Percentiles rank a stretch among this genome's conserved stretches.
Evolutionary conservation across 2,888 invertebrate species (phyloP).

Genomic region (Oscheius myriophilus): DNA sequence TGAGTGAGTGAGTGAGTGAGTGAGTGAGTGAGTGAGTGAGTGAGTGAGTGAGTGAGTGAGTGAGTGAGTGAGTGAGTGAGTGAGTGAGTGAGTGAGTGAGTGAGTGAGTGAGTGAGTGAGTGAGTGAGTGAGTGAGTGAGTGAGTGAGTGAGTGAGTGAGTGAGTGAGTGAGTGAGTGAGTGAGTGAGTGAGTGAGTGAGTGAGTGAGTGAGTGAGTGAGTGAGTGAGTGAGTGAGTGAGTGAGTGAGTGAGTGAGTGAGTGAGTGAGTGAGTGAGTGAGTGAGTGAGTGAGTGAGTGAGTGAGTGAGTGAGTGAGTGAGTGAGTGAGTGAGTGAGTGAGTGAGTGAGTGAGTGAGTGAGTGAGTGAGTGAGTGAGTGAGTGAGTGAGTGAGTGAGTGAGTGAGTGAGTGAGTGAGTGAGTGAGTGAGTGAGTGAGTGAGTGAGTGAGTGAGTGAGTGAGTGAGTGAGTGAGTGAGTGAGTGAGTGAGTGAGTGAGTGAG

Average conservation of each 20-base stretch:
- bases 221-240: not conserved
- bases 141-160: not conserved
- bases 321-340: not conserved
- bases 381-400: not conserved
- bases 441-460: not conserved
- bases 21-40: not conserved
- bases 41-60: not conserved
- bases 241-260: not conserved
- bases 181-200: not conserved
- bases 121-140: not conserved
- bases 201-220: not conserved
- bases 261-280: not conserved
- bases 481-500: not conserved
- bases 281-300: not conserved
- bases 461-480: not conserved
- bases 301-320: not conserved
- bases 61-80: not conserved
- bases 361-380: not conserved
- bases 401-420: not conserved
- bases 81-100: not conserved
- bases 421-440: not conserved
- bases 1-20: not conserved
- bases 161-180: not conserved
- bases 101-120: not conserved
- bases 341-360: not conserved